phyloP scores from a whole-genome alignment of 92 coral and sea anemone genomes.

The Siderastrea radians region DNA sequence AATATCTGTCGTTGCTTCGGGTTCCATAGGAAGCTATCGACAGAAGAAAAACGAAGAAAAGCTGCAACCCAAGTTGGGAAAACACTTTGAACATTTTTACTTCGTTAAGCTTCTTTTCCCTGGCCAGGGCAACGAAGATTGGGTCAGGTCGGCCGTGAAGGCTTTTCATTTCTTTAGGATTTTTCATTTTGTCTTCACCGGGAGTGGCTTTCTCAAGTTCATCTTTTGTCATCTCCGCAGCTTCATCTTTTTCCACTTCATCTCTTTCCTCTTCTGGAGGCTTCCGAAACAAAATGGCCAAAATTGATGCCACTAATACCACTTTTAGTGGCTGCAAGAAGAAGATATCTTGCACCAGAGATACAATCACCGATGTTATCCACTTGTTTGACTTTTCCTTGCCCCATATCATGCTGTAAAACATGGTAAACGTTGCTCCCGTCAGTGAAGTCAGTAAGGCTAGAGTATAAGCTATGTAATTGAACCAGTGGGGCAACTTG shows the following conservation, averaged over 20 bases:
- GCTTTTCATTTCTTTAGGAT: neutral
- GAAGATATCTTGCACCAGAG: constrained; percentile 83
- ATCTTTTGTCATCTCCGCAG: neutral
- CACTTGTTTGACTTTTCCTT: constrained; percentile 83
- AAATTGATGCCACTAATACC: constrained; percentile 64
- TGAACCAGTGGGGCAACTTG: constrained; percentile 49
- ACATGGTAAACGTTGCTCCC: constrained; percentile 45
- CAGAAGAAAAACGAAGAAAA: constrained; percentile 62
- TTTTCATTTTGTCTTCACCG: neutral
- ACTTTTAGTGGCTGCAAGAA: constrained; percentile 86
- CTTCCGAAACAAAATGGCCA: constrained; percentile 77
- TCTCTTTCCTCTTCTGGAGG: constrained; percentile 83
- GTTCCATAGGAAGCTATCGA: constrained; percentile 67
- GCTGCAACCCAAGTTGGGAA: constrained; percentile 44
- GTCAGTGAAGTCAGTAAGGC: constrained; percentile 42
- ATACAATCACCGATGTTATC: constrained; percentile 74
- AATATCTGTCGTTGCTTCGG: constrained; percentile 58
- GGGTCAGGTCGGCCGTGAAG: constrained; percentile 22
- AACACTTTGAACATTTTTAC: constrained; percentile 54
- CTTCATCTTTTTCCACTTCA: neutral
- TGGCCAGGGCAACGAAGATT: constrained; percentile 1
- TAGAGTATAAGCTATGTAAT: constrained; percentile 50
- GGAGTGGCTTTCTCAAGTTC: neutral
- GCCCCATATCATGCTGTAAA: constrained; percentile 91
- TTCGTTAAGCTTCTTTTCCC: constrained; percentile 59